Evolutionary conservation across 2,888 invertebrate species (phyloP), one percentile per base, ranked within the genome.

Genomic region (Leistus spinibarbis): DNA sequence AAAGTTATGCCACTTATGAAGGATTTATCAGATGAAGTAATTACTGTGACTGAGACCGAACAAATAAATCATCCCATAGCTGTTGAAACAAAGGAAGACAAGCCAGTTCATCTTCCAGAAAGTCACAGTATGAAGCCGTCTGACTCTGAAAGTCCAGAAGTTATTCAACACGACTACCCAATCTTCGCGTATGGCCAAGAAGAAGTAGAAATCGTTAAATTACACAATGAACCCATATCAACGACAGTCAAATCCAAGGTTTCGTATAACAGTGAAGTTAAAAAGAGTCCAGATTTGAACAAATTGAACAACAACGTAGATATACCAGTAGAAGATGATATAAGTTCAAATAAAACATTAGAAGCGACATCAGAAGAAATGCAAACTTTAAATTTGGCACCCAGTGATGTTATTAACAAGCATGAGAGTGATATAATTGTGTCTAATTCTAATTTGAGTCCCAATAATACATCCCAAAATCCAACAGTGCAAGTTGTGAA

Each of bases 121-220:
- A 80, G 79, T 70, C 78, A 78, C 53, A 80, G 79, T 68, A 79
- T 78, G 78, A 80, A 80, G 72, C 77, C 79, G 17, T 78, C 79
- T 7, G 76, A 78, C 27, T 60, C 74, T 27, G 80, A 82, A 75
- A 81, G 80, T 69, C 81, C 82, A 19, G 86, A 86, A 77, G 81
- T 83, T 24, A 79, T 85, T 1, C 87, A 86, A 69, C 83, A 84
- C 63, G 87, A 87, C 80, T 85, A 84, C 77, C 86, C 80, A 10
- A 79, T 84, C 53, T 83, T 83, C 78, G 80, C 83, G 16, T 85
- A 86, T 78, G 85, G 84, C n/a, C 83, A 83, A 54, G 86, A 86
- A 54, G 86, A 86, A 54, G 80, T 87, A 3, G 86, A 88, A 78
- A 87, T 88, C 20, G 83, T 88, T 3, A 85, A 86, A 76, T 79